These are phyloP conservation scores for Gryllus longicercus DNA, from an alignment of 2,888 invertebrate species.

Conservation along the genomic window DNA sequence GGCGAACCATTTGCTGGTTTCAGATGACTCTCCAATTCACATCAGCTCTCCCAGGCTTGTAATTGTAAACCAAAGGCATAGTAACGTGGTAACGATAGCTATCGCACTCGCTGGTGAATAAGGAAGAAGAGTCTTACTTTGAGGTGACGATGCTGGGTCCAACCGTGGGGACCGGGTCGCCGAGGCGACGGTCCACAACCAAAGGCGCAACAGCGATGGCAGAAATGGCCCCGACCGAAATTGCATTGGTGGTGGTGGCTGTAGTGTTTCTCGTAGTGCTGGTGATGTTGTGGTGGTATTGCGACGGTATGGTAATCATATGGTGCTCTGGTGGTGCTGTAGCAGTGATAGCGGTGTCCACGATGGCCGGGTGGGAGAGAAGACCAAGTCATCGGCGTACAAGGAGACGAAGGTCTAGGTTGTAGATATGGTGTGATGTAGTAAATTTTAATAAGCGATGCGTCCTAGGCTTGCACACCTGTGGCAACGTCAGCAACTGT, in stretches of 20 bases:
- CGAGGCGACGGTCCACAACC: not conserved
- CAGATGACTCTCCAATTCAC: too few relatives aligned
- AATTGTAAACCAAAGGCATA: too few relatives aligned
- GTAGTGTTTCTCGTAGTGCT: not conserved
- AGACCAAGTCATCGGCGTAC: too few relatives aligned
- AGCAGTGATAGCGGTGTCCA: not conserved
- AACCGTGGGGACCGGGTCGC: not conserved
- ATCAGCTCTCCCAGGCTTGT: too few relatives aligned
- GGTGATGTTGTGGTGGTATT: not conserved
- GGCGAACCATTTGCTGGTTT: too few relatives aligned
- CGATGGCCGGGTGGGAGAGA: too few relatives aligned
- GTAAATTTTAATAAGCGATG: too few relatives aligned
- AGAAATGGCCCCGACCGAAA: not conserved
- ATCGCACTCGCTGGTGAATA: not conserved
- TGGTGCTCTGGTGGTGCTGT: not conserved
- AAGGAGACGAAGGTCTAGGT: too few relatives aligned
- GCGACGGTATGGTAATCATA: not conserved
- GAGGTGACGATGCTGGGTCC: not conserved
- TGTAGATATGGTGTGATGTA: too few relatives aligned
- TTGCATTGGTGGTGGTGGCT: not conserved
- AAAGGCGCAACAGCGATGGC: not conserved
- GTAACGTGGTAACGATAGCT: too few relatives aligned
- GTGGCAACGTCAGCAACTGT: too few relatives aligned
- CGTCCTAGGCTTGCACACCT: too few relatives aligned
- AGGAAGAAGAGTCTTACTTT: not conserved